phyloP scores from a whole-genome alignment of 2,888 invertebrate genomes.

The Sicus ferrugineus region DNA sequence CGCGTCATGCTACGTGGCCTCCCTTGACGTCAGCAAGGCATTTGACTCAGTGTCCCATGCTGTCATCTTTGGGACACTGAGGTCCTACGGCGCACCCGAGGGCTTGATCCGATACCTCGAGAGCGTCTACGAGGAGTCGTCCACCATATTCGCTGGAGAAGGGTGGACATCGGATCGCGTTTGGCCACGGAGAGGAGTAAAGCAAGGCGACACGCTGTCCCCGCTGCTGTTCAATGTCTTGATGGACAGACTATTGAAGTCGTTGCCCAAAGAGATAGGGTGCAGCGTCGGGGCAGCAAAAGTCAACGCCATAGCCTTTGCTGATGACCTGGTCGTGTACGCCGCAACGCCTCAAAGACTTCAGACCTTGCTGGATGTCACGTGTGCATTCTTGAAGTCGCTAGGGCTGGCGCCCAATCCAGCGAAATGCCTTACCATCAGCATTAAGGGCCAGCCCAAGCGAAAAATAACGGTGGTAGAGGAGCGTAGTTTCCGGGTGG shows the following conservation, averaged over 20 bases:
- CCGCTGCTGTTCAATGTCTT: neutral
- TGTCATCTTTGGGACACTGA: constrained; percentile 3
- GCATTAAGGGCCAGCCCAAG: constrained; percentile 6
- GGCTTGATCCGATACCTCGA: neutral
- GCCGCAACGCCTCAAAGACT: neutral
- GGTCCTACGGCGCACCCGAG: neutral
- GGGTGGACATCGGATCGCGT: constrained; percentile 1
- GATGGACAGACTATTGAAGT: neutral
- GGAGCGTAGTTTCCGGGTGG: neutral
- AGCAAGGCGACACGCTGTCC: constrained; percentile 8
- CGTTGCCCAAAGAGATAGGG: neutral
- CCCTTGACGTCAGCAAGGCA: constrained; percentile 11
- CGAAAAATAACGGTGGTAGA: neutral
- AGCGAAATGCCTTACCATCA: neutral
- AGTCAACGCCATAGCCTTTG: constrained; percentile 13
- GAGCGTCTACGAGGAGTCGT: neutral
- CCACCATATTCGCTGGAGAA: neutral
- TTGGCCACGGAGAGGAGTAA: neutral
- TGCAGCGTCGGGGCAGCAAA: neutral
- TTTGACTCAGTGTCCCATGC: constrained; percentile 16
- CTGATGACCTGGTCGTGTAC: constrained; percentile 3
- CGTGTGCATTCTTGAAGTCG: neutral
- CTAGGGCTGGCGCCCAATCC: neutral
- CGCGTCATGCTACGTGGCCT: neutral
- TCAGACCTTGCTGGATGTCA: neutral